Percentiles rank a stretch among this genome's conserved stretches.
Evolutionary conservation across 2,797 vertebrate species (phyloP).

Genomic region (Hydrocynus forskahlii): DNA sequence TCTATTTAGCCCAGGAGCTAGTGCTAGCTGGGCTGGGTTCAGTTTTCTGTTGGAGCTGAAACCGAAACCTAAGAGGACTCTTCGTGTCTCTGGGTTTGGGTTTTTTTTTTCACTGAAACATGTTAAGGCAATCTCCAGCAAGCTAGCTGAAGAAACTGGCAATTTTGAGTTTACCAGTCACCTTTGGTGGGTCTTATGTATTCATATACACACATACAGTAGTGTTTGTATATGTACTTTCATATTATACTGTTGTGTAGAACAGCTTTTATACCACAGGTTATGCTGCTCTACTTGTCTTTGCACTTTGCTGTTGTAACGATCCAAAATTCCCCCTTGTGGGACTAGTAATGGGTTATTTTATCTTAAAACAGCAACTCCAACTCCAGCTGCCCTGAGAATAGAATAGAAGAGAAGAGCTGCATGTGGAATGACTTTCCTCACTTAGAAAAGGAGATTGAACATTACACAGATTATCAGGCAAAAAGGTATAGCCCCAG

Average conservation of each 20-base stretch:
- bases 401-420: background rate
- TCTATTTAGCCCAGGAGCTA: background rate
- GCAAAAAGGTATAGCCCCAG: background rate
- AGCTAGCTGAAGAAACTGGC: background rate
- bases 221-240: no score
- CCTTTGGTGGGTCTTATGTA: no score
- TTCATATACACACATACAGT: no score
- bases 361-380: background rate
- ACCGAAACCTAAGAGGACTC: conserved; percentile 31
- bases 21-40: background rate
- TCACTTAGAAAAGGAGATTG: background rate
- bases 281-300: no score
- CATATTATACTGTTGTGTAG: no score
- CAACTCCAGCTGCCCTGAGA: background rate
- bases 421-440: conserved; percentile 10
- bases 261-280: no score
- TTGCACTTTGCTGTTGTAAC: no score
- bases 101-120: conserved; percentile 3
- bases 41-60: conserved; percentile 37
- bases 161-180: no score
- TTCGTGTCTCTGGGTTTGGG: background rate
- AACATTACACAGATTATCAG: background rate
- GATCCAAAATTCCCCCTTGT: no score
- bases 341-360: no score
- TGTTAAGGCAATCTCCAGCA: background rate